Percentiles rank a stretch among this genome's conserved stretches.
These are phyloP conservation scores for Capreolus pygargus DNA, from an alignment of 2,113 vertebrate genomes.

Conservation along the genomic window DNA sequence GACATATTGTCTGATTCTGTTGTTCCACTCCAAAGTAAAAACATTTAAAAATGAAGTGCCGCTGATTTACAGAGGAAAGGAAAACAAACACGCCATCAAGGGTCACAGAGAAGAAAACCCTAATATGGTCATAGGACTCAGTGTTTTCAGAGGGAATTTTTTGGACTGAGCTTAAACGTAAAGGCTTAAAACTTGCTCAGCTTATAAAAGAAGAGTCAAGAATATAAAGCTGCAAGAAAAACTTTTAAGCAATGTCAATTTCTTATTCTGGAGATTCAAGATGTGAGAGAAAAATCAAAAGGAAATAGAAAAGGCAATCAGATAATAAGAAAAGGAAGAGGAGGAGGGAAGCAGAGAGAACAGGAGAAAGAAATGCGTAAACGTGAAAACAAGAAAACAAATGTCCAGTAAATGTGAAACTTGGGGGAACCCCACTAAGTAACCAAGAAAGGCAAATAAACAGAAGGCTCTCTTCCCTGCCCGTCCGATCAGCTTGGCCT, in stretches of 20 bases:
- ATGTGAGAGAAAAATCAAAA: background rate
- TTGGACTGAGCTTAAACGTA: background rate
- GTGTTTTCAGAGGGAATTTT: background rate
- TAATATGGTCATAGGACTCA: background rate
- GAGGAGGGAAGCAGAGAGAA: background rate
- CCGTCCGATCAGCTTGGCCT: rapidly evolving
- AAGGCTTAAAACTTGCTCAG: background rate
- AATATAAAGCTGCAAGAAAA: background rate
- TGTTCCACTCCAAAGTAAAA: background rate
- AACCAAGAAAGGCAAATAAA: background rate
- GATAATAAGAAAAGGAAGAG: background rate
- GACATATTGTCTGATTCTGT: background rate
- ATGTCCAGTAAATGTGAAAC: background rate
- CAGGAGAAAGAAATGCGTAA: background rate
- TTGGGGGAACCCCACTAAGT: too few species aligned
- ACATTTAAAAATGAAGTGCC: background rate
- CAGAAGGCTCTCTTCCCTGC: background rate
- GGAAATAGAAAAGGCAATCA: background rate
- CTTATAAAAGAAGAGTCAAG: background rate
- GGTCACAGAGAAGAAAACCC: background rate
- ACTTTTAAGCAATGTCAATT: background rate
- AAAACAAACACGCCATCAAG: background rate
- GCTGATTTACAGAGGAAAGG: background rate
- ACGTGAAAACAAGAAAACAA: background rate
- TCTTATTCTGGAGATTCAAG: background rate